Evolutionary conservation across 37 sponge, comb jelly and placozoan species (phyloP).

Genomic region (Dysidea cf. avara): DNA sequence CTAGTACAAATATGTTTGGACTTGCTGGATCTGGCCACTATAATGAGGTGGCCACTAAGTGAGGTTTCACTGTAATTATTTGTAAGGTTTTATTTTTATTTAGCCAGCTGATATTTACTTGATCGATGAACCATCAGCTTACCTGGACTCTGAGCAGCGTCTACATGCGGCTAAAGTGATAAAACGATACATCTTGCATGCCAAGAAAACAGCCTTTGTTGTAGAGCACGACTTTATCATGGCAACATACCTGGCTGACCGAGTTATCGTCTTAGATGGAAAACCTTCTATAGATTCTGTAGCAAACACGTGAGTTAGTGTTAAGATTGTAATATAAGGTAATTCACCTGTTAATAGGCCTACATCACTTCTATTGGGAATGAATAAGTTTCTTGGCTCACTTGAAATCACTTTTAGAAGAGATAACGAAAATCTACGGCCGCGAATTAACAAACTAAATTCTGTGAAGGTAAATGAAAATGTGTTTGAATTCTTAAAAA

Average conservation of each 20-base stretch:
- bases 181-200: slow-evolving; percentile 95
- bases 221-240: slow-evolving; percentile 99
- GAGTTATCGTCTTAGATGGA: slow-evolving; percentile 97
- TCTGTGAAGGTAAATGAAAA: slow-evolving; percentile 87
- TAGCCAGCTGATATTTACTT: slow-evolving; percentile 98
- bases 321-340: background rate
- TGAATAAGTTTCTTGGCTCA: slow-evolving; percentile 91
- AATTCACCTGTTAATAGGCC: slow-evolving; percentile 45
- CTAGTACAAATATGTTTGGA: no score
- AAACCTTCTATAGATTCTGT: slow-evolving; percentile 78
- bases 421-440: slow-evolving; percentile 92
- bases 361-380: slow-evolving; percentile 82
- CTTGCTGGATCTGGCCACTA: no score
- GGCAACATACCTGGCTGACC: slow-evolving; percentile 98
- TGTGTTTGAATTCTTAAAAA: background rate
- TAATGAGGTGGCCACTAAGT: no score
- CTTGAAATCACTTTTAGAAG: slow-evolving; percentile 95
- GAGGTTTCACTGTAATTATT: background rate
- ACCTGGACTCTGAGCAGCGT: slow-evolving; percentile 98
- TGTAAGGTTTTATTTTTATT: background rate
- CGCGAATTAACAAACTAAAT: slow-evolving; percentile 92
- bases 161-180: slow-evolving; percentile 95
- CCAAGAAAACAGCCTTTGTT: slow-evolving; percentile 99
- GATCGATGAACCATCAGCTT: slow-evolving; percentile 98
- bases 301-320: slow-evolving; percentile 68